These are phyloP conservation scores for Colossoma macropomum DNA, from an alignment of 2,113 vertebrate genomes.

Conservation along the genomic window DNA sequence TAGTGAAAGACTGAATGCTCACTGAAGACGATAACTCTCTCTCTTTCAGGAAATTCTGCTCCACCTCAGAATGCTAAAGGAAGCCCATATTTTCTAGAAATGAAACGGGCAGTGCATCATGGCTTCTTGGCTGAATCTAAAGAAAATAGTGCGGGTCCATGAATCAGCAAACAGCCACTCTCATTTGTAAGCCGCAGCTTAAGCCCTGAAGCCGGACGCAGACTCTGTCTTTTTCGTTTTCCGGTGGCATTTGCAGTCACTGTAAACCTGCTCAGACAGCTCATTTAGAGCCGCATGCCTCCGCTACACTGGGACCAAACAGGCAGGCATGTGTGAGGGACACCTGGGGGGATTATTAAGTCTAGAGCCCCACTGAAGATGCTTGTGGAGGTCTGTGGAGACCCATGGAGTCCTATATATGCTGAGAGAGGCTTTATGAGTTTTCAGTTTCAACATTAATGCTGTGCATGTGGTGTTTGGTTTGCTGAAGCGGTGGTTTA, in stretches of 20 bases:
- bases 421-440: background rate
- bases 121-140: constrained; percentile 34
- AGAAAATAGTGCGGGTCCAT: constrained; percentile 33
- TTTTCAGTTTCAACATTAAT: background rate
- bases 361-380: background rate
- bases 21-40: constrained; percentile 31
- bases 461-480: no score
- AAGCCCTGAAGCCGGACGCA: constrained; percentile 45
- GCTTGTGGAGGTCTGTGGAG: background rate
- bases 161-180: constrained; percentile 32
- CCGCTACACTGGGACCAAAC: constrained; percentile 19
- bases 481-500: background rate
- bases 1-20: constrained; percentile 13
- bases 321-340: constrained; percentile 12
- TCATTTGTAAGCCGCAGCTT: constrained; percentile 40
- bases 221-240: constrained; percentile 46
- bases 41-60: constrained; percentile 13
- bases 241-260: constrained; percentile 47
- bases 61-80: constrained; percentile 44
- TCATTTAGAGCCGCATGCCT: constrained; percentile 48
- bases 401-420: background rate
- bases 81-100: constrained; percentile 32
- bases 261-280: constrained; percentile 49
- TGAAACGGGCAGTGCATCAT: constrained; percentile 26
- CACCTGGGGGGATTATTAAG: constrained; percentile 39